Evolutionary conservation across 2,113 vertebrate species (phyloP).

Genomic region (Cyphomyrus discorhynchus): DNA sequence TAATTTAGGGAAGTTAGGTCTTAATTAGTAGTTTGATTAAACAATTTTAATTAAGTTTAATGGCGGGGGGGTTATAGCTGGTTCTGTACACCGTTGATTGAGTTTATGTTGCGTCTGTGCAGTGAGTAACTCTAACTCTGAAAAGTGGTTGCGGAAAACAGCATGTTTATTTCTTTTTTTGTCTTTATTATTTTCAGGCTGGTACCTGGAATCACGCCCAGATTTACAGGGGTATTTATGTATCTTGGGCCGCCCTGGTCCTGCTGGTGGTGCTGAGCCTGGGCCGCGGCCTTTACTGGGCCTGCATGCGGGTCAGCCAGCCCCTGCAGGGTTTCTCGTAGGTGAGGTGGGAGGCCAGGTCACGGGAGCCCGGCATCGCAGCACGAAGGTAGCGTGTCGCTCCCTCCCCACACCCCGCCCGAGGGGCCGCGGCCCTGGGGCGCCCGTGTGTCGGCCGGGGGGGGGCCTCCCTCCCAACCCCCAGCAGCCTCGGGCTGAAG

Average conservation of each 20-base stretch:
- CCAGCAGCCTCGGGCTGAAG: not conserved
- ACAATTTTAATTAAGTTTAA: not conserved
- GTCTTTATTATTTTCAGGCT: constrained; percentile 50
- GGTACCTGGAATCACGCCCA: constrained; percentile 75
- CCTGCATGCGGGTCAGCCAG: constrained; percentile 72
- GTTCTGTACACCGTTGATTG: not conserved
- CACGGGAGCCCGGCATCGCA: not conserved
- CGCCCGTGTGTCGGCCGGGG: not conserved
- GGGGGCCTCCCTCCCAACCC: not conserved
- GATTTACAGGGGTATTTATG: constrained; percentile 75
- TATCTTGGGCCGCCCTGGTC: constrained; percentile 74
- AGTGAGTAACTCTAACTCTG: not conserved
- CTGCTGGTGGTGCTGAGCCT: constrained; percentile 72
- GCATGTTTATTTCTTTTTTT: not conserved
- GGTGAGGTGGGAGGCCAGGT: not conserved
- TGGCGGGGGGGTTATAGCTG: not conserved
- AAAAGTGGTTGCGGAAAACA: not conserved
- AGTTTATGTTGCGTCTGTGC: not conserved
- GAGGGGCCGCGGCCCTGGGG: not conserved
- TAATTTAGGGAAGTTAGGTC: not conserved
- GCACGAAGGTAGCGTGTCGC: not conserved
- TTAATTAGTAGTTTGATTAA: not conserved
- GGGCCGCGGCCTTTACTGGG: constrained; percentile 80
- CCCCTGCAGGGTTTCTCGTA: constrained; percentile 68
- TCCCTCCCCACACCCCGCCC: not conserved